These are phyloP conservation scores for Drosophila tsacasi DNA, from an alignment of 1,140 invertebrate genomes.

Conservation along the genomic window DNA sequence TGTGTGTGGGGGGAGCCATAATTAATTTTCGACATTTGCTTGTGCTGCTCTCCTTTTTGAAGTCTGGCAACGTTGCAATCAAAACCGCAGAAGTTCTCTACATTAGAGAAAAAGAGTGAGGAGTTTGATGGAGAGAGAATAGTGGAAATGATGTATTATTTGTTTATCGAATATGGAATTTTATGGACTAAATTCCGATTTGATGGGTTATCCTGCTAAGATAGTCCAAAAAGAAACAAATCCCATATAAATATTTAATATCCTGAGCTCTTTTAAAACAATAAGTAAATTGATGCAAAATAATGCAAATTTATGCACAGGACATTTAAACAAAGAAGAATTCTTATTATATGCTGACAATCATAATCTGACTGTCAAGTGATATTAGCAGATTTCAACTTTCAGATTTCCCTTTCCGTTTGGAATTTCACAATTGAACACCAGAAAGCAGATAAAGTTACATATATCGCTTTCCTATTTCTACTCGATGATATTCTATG, in stretches of 20 bases:
- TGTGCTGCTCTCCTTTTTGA: conserved; percentile 28
- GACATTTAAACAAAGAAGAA: background rate
- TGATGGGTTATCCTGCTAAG: background rate
- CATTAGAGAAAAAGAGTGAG: conserved; percentile 36
- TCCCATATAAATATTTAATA: too few species aligned
- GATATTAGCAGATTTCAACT: conserved; percentile 26
- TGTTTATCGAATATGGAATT: too few species aligned
- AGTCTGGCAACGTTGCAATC: conserved; percentile 69
- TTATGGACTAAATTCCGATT: background rate
- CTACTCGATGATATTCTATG: background rate
- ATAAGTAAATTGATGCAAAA: background rate
- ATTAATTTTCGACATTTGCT: conserved; percentile 71
- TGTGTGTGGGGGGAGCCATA: conserved; percentile 50
- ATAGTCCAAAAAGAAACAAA: too few species aligned
- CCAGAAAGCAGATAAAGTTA: conserved; percentile 12
- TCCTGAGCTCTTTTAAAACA: background rate
- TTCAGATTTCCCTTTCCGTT: background rate
- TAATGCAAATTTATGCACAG: conserved; percentile 11
- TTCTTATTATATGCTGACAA: conserved; percentile 13
- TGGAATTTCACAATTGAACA: conserved; percentile 8
- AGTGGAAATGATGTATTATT: background rate
- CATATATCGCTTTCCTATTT: conserved; percentile 18
- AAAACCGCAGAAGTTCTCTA: conserved; percentile 39
- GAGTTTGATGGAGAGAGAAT: background rate
- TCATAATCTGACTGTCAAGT: conserved; percentile 30